These are phyloP conservation scores for Lepidotrigona ventralis DNA, from an alignment of 1,140 invertebrate species.

Conservation along the genomic window DNA sequence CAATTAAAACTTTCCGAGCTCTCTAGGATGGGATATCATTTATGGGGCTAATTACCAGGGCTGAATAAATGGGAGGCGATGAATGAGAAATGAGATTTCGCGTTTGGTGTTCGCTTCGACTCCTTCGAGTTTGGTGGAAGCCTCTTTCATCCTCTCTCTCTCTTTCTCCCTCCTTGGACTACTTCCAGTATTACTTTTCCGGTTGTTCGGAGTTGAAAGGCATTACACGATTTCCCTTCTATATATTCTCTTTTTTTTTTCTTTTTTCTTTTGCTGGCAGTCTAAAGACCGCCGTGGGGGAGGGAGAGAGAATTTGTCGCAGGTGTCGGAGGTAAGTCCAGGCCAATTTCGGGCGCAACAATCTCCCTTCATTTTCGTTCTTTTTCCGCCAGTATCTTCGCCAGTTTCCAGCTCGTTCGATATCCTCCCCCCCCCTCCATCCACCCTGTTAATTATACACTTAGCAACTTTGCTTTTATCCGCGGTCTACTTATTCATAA, in stretches of 20 bases:
- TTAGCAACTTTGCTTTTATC: constrained; percentile 66
- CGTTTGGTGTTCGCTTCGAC: constrained; percentile 2
- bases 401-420: constrained; percentile 51
- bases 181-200: constrained; percentile 44
- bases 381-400: constrained; percentile 4
- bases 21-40: constrained; percentile 19
- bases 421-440: background rate
- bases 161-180: background rate
- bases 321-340: constrained; percentile 15
- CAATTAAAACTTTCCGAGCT: constrained; percentile 44
- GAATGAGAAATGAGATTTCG: constrained; percentile 37
- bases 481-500: constrained; percentile 58
- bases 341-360: background rate
- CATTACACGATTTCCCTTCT: constrained; percentile 45
- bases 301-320: background rate
- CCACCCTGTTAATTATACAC: constrained; percentile 60
- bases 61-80: constrained; percentile 30
- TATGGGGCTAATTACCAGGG: constrained; percentile 24
- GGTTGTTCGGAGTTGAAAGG: constrained; percentile 33
- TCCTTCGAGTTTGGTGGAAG: background rate
- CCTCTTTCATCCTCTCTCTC: background rate
- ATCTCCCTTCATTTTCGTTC: constrained; percentile 3
- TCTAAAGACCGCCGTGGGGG: too few relatives aligned
- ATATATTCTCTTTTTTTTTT: background rate
- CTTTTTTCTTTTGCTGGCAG: too few relatives aligned